Conservation (phyloP, 2,797 vertebrate genomes). For the Manis javanica region DNA sequence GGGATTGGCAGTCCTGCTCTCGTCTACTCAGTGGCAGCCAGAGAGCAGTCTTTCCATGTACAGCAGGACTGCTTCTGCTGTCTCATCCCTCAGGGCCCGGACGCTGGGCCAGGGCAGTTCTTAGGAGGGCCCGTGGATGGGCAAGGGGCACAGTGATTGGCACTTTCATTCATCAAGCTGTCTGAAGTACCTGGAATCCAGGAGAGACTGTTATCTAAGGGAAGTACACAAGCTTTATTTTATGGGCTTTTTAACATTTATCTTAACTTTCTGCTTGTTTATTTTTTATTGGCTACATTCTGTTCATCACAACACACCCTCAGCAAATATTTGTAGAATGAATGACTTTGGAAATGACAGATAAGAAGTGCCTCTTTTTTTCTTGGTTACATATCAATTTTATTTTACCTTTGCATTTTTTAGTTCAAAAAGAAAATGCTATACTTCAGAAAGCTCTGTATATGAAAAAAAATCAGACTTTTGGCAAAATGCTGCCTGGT, state of each 20-base stretch:
- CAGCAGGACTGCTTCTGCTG: background rate
- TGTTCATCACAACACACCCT: background rate
- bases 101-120: background rate
- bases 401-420: slow-evolving; percentile 29
- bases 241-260: background rate
- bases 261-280: background rate
- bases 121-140: background rate
- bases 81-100: background rate
- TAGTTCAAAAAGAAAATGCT: slow-evolving; percentile 50
- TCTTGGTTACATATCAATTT: background rate
- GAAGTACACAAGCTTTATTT: background rate
- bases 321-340: background rate
- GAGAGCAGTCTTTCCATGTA: background rate
- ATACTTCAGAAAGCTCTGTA: background rate
- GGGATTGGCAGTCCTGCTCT: background rate
- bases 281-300: background rate
- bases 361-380: background rate
- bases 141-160: fast-evolving
- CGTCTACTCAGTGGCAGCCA: background rate
- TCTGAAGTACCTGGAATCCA: background rate
- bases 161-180: background rate
- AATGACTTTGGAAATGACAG: slow-evolving; percentile 1
- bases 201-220: background rate
- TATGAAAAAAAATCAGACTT: background rate
- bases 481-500: background rate